These are phyloP conservation scores for Atrina japonica DNA, from an alignment of 2,888 invertebrate genomes.

Conservation along the genomic window DNA sequence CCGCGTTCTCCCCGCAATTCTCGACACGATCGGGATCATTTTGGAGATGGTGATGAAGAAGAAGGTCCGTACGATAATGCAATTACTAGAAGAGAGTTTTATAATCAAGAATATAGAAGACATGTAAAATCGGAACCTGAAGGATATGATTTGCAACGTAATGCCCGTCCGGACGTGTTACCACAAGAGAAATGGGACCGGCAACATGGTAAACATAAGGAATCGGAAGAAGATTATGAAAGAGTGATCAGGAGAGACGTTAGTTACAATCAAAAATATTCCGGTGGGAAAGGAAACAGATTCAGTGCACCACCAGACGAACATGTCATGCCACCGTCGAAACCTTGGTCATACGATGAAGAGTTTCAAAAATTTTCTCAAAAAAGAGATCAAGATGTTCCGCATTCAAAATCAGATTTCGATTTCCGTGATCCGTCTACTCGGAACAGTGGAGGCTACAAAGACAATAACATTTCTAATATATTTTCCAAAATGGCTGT, in stretches of 20 bases:
- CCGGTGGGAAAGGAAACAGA: constrained; percentile 13
- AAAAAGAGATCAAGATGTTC: constrained; percentile 5
- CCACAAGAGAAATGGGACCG: constrained; percentile 23
- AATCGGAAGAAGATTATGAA: constrained; percentile 16
- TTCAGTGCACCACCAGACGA: constrained; percentile 26
- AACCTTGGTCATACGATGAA: constrained; percentile 43
- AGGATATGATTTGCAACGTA: constrained; percentile 10
- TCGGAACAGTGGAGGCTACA: constrained; percentile 17
- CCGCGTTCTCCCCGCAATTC: constrained; percentile 49
- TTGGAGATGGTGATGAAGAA: constrained; percentile 41
- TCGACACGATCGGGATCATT: constrained; percentile 30
- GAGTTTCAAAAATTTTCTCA: constrained; percentile 40
- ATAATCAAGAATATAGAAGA: constrained; percentile 21
- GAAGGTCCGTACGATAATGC: constrained; percentile 59
- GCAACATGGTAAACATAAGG: neutral
- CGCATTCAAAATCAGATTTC: neutral
- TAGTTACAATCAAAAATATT: constrained; percentile 9
- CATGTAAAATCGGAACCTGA: constrained; percentile 24
- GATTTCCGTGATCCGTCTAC: constrained; percentile 21
- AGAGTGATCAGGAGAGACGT: constrained; percentile 14
- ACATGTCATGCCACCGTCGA: constrained; percentile 8
- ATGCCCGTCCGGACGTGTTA: constrained; percentile 37
- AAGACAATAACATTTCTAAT: constrained; percentile 14
- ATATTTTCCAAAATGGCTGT: constrained; percentile 29
- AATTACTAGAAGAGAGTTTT: constrained; percentile 36